Percentiles rank a stretch among this genome's conserved stretches.
phyloP scores from a whole-genome alignment of 2,113 vertebrate genomes.

The Tachuris rubrigastra region DNA sequence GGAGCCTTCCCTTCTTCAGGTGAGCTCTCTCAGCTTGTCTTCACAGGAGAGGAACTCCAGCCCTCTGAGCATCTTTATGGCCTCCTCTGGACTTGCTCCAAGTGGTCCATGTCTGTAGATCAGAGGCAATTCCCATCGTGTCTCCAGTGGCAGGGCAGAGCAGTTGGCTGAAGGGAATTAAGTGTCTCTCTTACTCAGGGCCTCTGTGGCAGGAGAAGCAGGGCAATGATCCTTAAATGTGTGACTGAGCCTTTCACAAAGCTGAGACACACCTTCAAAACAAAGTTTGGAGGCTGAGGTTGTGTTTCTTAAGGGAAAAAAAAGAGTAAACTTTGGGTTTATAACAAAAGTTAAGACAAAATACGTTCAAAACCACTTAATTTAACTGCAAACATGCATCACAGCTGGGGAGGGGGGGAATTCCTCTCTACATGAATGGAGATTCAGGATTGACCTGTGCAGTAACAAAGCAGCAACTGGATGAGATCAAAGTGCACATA shows the following conservation, averaged over 20 bases:
- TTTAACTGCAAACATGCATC: not conserved
- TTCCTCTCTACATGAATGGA: not conserved
- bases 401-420: too few relatives aligned
- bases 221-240: not conserved
- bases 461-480: constrained; percentile 75
- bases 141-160: not conserved
- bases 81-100: not conserved
- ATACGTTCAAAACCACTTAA: not conserved
- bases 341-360: not conserved
- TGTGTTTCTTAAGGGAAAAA: rapidly evolving
- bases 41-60: not conserved
- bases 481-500: constrained; percentile 72
- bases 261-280: not conserved
- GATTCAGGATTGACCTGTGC: constrained; percentile 73
- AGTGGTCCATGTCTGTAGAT: not conserved
- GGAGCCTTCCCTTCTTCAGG: not conserved
- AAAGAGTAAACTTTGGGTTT: not conserved
- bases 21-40: not conserved
- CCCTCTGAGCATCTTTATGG: not conserved
- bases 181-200: rapidly evolving
- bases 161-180: not conserved
- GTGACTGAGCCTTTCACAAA: not conserved
- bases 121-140: not conserved
- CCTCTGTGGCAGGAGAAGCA: not conserved
- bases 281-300: not conserved